Conservation (phyloP, 2,888 invertebrate genomes). For the Mactromeris polynyma region DNA sequence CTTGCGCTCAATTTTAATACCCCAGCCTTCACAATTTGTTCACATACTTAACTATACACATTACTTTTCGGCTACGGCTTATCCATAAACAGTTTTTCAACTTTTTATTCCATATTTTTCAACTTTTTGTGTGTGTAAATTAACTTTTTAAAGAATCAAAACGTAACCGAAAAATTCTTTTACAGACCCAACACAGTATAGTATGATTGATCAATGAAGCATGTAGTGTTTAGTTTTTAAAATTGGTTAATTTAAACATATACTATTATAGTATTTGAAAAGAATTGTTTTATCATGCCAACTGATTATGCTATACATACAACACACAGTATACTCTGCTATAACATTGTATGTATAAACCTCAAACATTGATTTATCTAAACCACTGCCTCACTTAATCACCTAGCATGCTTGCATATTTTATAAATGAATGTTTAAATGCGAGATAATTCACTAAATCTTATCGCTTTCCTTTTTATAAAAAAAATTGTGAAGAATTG, state of each 20-base stretch:
- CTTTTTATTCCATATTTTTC: not conserved
- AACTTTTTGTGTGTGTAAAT: not conserved
- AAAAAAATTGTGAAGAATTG: too few species aligned
- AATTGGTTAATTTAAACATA: slow-evolving; percentile 57
- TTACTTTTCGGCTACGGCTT: not conserved
- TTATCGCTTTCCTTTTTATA: not conserved
- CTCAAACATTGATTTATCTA: not conserved
- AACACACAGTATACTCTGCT: not conserved
- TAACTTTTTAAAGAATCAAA: not conserved
- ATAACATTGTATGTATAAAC: not conserved
- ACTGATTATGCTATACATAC: slow-evolving; percentile 41
- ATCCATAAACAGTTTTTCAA: not conserved
- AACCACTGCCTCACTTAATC: not conserved
- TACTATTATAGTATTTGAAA: slow-evolving; percentile 45
- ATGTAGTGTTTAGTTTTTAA: slow-evolving; percentile 23
- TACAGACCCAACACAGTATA: not conserved
- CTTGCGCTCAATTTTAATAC: not conserved
- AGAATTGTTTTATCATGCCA: slow-evolving; percentile 52
- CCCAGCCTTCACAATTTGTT: not conserved
- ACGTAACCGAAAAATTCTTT: not conserved
- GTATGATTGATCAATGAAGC: slow-evolving; percentile 21
- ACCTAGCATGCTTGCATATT: not conserved
- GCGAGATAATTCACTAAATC: not conserved
- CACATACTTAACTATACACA: not conserved
- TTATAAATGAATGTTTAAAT: slow-evolving; percentile 13